These are phyloP conservation scores for Synchiropus splendidus DNA, from an alignment of 2,113 vertebrate genomes.

Conservation along the genomic window DNA sequence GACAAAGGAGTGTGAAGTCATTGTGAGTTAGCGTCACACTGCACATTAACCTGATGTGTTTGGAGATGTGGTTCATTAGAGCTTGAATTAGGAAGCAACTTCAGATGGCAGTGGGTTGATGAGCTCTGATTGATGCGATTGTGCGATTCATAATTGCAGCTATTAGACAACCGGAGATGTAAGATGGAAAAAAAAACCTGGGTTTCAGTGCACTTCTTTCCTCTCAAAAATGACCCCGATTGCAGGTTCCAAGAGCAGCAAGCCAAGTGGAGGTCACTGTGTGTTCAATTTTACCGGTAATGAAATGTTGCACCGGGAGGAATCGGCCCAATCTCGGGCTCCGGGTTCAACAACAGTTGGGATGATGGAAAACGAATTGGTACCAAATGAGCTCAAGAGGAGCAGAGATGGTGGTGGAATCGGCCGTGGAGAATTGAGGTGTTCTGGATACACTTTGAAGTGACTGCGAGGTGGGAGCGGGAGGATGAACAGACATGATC, in stretches of 20 bases:
- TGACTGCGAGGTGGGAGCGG: conserved; percentile 21
- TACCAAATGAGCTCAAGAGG: conserved; percentile 39
- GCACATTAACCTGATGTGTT: conserved; percentile 32
- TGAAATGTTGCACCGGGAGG: conserved; percentile 29
- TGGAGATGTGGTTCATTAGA: conserved; percentile 39
- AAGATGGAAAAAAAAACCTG: conserved; percentile 4
- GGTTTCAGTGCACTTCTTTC: no score
- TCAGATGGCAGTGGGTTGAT: conserved; percentile 34
- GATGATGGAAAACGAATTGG: conserved; percentile 34
- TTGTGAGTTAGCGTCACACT: background rate
- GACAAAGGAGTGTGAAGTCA: no score
- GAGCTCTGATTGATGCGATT: conserved; percentile 51
- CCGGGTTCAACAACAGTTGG: conserved; percentile 26
- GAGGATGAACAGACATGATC: conserved; percentile 21
- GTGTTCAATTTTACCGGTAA: conserved; percentile 46
- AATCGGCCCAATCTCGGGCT: conserved; percentile 33
- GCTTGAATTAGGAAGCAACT: conserved; percentile 36
- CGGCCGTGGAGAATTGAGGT: conserved; percentile 29
- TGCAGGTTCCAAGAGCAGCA: conserved; percentile 13
- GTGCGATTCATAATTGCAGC: conserved; percentile 32
- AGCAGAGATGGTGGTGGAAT: conserved; percentile 26
- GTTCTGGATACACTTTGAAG: conserved; percentile 29
- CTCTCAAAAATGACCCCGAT: conserved; percentile 15
- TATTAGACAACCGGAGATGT: conserved; percentile 12
- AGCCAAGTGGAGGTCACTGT: conserved; percentile 35